Conservation (phyloP, 2,797 vertebrate species). For the Hylomyscus alleni region DNA sequence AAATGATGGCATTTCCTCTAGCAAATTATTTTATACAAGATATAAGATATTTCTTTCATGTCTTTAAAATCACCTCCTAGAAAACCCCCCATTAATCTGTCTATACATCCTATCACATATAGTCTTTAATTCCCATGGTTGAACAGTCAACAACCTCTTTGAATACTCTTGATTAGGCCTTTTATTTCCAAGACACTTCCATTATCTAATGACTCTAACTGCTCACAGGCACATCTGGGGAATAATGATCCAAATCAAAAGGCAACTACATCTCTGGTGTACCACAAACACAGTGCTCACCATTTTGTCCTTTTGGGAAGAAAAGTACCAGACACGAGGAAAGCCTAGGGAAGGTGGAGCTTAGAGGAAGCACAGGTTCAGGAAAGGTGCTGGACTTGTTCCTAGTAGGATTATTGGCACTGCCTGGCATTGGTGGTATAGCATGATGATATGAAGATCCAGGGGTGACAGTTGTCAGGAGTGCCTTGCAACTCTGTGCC, state of each 20-base stretch:
- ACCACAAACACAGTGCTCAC: not conserved
- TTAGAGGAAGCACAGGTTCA: not conserved
- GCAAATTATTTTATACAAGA: not conserved
- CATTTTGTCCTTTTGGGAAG: not conserved
- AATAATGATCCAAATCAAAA: conserved; percentile 4
- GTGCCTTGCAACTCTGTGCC: fast-evolving
- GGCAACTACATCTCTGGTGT: not conserved
- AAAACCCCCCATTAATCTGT: not conserved
- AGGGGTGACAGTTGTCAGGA: too few species aligned
- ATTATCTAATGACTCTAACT: not conserved
- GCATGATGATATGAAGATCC: not conserved
- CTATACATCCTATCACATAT: not conserved
- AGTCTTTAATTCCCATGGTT: not conserved
- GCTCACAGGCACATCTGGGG: not conserved
- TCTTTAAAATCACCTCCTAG: not conserved
- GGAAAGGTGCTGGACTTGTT: too few species aligned
- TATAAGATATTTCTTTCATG: not conserved
- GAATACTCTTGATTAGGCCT: not conserved
- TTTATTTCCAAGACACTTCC: not conserved
- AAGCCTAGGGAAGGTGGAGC: not conserved
- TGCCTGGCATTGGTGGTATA: not conserved
- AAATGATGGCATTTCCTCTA: not conserved
- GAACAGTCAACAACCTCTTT: not conserved
- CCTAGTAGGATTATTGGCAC: not conserved
- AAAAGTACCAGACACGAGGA: not conserved